These are phyloP conservation scores for Andrena camellia DNA, from an alignment of 2,888 invertebrate species.

Conservation along the genomic window DNA sequence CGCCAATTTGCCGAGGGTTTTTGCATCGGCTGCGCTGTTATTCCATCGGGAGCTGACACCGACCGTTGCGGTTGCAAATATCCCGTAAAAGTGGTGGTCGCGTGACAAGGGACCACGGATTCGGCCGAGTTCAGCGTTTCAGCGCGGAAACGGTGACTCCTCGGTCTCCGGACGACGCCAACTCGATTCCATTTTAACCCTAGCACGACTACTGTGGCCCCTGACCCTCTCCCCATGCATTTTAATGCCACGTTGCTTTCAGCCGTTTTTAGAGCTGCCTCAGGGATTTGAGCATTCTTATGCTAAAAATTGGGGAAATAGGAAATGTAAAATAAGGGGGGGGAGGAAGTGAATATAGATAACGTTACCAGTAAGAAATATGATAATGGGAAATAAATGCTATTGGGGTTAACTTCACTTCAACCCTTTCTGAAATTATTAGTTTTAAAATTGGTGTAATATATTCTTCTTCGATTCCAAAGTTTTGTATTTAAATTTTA, in stretches of 20 bases:
- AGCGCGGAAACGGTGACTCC: neutral
- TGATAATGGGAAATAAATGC: too few relatives aligned
- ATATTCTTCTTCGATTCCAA: too few relatives aligned
- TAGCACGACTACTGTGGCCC: neutral
- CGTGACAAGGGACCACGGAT: conserved; percentile 20
- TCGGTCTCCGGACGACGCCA: neutral
- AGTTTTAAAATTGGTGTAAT: too few relatives aligned
- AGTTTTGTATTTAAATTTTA: too few relatives aligned
- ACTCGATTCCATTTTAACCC: conserved; percentile 32
- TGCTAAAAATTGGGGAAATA: too few relatives aligned
- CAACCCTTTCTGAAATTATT: too few relatives aligned
- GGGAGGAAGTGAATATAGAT: too few relatives aligned
- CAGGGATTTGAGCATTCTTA: too few relatives aligned
- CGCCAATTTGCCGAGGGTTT: conserved; percentile 49
- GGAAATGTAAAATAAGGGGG: too few relatives aligned
- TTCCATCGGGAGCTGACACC: conserved; percentile 33
- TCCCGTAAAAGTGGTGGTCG: conserved; percentile 33
- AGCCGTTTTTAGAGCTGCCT: too few relatives aligned
- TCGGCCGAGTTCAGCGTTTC: conserved; percentile 51
- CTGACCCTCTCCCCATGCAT: neutral
- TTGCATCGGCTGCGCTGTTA: conserved; percentile 10
- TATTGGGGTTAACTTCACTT: too few relatives aligned
- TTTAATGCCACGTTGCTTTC: neutral
- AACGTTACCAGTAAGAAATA: too few relatives aligned
- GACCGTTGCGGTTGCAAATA: conserved; percentile 1